A percentile compares a stretch with the other conserved stretches of the same genome.
Conservation (phyloP, 2,888 invertebrate genomes). For the Chouioia cunea region DNA sequence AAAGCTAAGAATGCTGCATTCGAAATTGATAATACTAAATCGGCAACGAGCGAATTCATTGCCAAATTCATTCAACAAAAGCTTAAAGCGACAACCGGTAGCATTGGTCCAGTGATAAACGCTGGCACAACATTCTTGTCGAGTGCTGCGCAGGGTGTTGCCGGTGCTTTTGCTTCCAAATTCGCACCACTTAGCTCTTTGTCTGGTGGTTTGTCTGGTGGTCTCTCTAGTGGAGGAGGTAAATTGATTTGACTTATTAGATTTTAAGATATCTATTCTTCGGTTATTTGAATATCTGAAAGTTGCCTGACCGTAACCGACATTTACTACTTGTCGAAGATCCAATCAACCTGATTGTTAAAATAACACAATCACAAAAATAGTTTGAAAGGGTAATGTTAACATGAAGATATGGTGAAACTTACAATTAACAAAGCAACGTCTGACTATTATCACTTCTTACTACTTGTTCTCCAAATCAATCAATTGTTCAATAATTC, state of each 20-base stretch:
- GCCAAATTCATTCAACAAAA: slow-evolving; percentile 78
- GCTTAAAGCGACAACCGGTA: slow-evolving; percentile 75
- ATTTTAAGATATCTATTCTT: too few species aligned
- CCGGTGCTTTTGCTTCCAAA: slow-evolving; percentile 60
- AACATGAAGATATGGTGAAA: too few species aligned
- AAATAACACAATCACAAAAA: too few species aligned
- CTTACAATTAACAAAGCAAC: too few species aligned
- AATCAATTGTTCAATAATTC: too few species aligned
- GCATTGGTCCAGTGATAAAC: slow-evolving; percentile 73
- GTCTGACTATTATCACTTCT: too few species aligned
- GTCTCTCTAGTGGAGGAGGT: slow-evolving; percentile 68
- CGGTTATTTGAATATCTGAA: too few species aligned
- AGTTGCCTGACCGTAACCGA: too few species aligned
- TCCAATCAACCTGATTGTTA: too few species aligned
- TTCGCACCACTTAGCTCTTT: slow-evolving; percentile 69
- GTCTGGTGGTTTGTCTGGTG: slow-evolving; percentile 73
- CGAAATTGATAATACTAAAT: slow-evolving; percentile 78
- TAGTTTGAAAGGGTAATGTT: too few species aligned
- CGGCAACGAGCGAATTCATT: slow-evolving; percentile 73
- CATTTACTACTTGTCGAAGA: too few species aligned
- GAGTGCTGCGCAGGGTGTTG: slow-evolving; percentile 56
- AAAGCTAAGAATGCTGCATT: slow-evolving; percentile 82
- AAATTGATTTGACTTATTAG: slow-evolving; percentile 53
- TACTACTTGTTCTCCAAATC: too few species aligned
- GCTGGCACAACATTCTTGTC: slow-evolving; percentile 74